These are phyloP conservation scores for Steatocranus sp. DNA, from an alignment of 2,797 vertebrate species.

Conservation along the genomic window DNA sequence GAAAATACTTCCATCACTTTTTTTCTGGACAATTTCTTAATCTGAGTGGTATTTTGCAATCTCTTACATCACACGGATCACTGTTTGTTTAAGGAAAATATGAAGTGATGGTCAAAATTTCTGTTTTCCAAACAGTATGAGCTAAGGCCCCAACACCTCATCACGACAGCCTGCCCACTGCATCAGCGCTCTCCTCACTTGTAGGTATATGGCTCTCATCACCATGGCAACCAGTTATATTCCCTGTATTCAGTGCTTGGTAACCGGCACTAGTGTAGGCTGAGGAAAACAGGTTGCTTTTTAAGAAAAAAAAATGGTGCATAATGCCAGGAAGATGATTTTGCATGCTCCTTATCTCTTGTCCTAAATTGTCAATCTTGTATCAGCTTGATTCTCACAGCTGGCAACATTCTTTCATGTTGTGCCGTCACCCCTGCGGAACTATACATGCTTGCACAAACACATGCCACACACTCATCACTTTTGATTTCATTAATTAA, in stretches of 20 bases:
- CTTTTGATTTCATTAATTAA: slow-evolving; percentile 30
- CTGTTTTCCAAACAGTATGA: slow-evolving; percentile 28
- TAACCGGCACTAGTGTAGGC: slow-evolving; percentile 66
- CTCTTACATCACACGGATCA: background rate
- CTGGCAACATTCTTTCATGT: slow-evolving; percentile 6
- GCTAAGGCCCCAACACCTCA: slow-evolving; percentile 51
- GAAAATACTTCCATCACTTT: background rate
- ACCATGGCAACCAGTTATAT: slow-evolving; percentile 72
- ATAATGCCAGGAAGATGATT: slow-evolving; percentile 32
- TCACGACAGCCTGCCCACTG: slow-evolving; percentile 74
- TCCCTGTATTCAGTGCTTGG: slow-evolving; percentile 66
- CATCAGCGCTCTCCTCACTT: slow-evolving; percentile 70
- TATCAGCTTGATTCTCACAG: slow-evolving; percentile 14
- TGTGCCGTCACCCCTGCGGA: background rate
- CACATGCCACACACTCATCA: background rate
- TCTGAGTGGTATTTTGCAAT: background rate
- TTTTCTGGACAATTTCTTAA: background rate
- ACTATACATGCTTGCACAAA: background rate
- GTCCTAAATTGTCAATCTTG: slow-evolving; percentile 4
- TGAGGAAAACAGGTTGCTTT: slow-evolving; percentile 59
- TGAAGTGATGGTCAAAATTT: slow-evolving; percentile 28
- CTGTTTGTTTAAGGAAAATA: background rate
- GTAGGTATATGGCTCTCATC: slow-evolving; percentile 72
- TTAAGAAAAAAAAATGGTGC: slow-evolving; percentile 12
- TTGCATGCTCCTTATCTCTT: slow-evolving; percentile 6